Evolutionary conservation across 2,797 vertebrate species (phyloP).

Genomic region (Lerista edwardsae): DNA sequence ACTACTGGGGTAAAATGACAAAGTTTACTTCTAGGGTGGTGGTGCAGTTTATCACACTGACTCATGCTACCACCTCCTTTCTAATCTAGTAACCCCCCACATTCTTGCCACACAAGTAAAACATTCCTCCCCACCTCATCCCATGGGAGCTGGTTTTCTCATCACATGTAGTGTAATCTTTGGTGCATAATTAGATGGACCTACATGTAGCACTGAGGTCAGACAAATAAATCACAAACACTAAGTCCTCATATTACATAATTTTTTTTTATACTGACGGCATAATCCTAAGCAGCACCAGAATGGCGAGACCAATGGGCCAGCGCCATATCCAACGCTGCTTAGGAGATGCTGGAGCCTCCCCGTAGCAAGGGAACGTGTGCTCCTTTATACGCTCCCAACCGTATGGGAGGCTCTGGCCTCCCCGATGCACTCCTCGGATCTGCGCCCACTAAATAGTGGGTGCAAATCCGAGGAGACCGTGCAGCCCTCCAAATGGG

Average conservation of each 20-base stretch:
- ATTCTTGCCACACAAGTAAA: conserved; percentile 19
- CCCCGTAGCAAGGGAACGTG: too few relatives aligned
- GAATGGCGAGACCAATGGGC: too few relatives aligned
- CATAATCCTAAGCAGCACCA: too few relatives aligned
- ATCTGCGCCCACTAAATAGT: too few relatives aligned
- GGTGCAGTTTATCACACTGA: conserved; percentile 46
- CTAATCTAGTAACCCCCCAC: not conserved
- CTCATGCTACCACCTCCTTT: conserved; percentile 31
- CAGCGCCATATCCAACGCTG: too few relatives aligned
- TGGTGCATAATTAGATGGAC: conserved; percentile 1
- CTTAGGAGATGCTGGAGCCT: too few relatives aligned
- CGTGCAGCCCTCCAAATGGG: too few relatives aligned
- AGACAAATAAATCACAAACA: not conserved
- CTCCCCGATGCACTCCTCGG: too few relatives aligned
- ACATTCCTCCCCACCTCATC: not conserved
- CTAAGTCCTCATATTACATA: conserved; percentile 26
- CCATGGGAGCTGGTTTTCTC: not conserved
- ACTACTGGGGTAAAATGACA: conserved; percentile 20
- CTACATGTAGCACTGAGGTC: conserved; percentile 6
- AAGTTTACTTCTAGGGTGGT: conserved; percentile 24
- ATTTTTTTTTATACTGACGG: conserved; percentile 3
- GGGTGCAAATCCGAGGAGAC: too few relatives aligned
- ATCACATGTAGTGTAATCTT: not conserved
- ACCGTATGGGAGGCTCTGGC: too few relatives aligned
- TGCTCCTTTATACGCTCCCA: too few relatives aligned